Evolutionary conservation across 1,140 invertebrate genomes (phyloP), one percentile per base, ranked within the genome.

Genomic region (Telenomus remus): DNA sequence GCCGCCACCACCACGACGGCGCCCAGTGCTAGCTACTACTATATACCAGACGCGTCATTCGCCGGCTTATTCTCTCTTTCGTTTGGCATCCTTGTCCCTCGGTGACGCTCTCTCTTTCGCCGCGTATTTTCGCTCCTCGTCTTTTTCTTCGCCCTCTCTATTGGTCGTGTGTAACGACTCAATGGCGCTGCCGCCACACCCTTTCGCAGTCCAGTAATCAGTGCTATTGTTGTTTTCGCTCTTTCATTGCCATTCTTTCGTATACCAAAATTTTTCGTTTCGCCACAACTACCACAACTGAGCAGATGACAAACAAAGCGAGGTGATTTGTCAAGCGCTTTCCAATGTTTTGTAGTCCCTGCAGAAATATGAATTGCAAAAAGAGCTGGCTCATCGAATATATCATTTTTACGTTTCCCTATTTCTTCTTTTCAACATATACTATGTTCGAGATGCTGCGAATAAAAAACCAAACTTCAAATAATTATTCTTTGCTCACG

Each of bases 181-280:
- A 86, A 87, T 87, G 86, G 85, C 82, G 84, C 81, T 85, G 85
- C 86, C 85, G 85, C 86, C 85, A 87, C 86, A 86, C 86, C 86
- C 85, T 87, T 87, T 86, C 79, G 79, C 82, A 84, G 82, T 85
- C 83, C 82, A 83, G 83, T 86, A 87, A 86, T 87, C 86, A 86
- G 81, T 82, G 84, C 85, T 86, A 86, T 87, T 86, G 85, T 86
- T 85, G 78, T 86, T 85, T 82, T 81, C 81, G 81, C 83, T 82
- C 70, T 80, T 79, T 72, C 76, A 76, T 73, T 71, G 72, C 72
- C 54, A 69, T 69, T 69, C 55, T 59, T 65, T 47, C 48, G 64
- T 65, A 60, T 68, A 63, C 71, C 57, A 75, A 75, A 61, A 68
- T 63, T 46, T 48, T 63, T 35, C 43, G 47, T 71, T 61, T 70